Base-by-base conservation (phyloP, 2,113 vertebrate genomes). In the Pimephales promelas region DNA sequence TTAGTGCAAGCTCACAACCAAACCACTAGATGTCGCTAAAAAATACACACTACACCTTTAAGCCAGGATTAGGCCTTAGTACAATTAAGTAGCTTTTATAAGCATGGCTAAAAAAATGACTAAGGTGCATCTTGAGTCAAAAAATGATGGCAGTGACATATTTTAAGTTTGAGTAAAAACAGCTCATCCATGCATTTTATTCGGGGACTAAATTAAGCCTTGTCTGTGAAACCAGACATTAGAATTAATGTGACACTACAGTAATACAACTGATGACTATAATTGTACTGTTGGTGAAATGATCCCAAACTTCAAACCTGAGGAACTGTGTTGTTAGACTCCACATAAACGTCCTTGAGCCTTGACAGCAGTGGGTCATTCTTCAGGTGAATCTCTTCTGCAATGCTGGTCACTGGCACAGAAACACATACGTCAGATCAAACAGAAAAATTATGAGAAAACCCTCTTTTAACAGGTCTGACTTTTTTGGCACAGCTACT, bases 261-360 rank as follows among this genome's bases (percentile, higher is more conserved):
- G 34, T 40, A n/a, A 40, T n/a, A n/a, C 52, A 22, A 36, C 66
- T n/a, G 64, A 20, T 10, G 3, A 36, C 64, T 36, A 36, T 34
- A 31, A 64, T 18, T 59, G 14, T 10, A 36, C 31, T 68, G 31
- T 22, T 22, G 4, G 36, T 18, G 11, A 62, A 54, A 66, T 34
- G 0, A 75, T n/a, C 13, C 24, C 3, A 16, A 61, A 24, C 34
- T 78, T 59, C 34, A 18, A 1, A 98, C 97, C 95, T 18, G 87
- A 77, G 75, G 16, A 0, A 86, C 85, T 0, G 95, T 88, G 64
- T 97, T 96, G 84, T 13, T 95, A 47, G 98, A 98, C 74, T 97
- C 94, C 0, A 99, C 98, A 78, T 96, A 98, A 14, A 99, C 92
- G 0, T 96, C 90, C 90, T 92, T 95, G 10, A 99, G 90, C 6